phyloP scores from a whole-genome alignment of 1,140 invertebrate species.

The Drosophila nikananu region DNA sequence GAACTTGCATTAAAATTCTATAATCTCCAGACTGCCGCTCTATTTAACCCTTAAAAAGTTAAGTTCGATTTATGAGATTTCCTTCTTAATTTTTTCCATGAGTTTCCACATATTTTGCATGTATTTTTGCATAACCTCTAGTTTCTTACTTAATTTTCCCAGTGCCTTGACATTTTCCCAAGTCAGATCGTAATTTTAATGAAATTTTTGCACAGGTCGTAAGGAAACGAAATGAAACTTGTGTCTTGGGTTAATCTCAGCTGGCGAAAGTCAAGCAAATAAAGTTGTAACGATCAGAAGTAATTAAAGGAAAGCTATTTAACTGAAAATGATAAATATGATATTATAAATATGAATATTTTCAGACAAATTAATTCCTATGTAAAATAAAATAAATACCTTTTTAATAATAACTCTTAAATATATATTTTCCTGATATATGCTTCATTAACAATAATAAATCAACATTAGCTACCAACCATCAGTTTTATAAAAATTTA shows the following conservation, averaged over 20 bases:
- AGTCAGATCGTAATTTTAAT: slow-evolving; percentile 29
- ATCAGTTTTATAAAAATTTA: neutral
- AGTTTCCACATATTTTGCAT: neutral
- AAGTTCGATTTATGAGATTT: neutral
- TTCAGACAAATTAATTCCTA: neutral
- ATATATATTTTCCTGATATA: neutral
- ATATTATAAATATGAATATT: neutral
- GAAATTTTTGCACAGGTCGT: slow-evolving; percentile 16
- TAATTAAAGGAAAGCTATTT: neutral
- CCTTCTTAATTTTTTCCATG: neutral
- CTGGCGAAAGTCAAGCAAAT: slow-evolving; percentile 1
- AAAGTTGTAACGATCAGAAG: neutral
- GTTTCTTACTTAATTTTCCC: neutral
- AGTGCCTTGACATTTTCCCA: slow-evolving; percentile 10
- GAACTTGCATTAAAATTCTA: neutral
- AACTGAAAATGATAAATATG: neutral
- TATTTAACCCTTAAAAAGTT: neutral
- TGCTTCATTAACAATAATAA: neutral
- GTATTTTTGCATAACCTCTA: neutral
- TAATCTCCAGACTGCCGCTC: neutral
- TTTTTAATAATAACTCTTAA: too few relatives aligned
- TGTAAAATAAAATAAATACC: too few relatives aligned
- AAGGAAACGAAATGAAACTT: slow-evolving; percentile 17
- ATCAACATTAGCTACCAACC: neutral
- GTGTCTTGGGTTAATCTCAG: slow-evolving; percentile 3